Evolutionary conservation across 2,113 vertebrate genomes (phyloP).

Genomic region (Platysteira castanea): DNA sequence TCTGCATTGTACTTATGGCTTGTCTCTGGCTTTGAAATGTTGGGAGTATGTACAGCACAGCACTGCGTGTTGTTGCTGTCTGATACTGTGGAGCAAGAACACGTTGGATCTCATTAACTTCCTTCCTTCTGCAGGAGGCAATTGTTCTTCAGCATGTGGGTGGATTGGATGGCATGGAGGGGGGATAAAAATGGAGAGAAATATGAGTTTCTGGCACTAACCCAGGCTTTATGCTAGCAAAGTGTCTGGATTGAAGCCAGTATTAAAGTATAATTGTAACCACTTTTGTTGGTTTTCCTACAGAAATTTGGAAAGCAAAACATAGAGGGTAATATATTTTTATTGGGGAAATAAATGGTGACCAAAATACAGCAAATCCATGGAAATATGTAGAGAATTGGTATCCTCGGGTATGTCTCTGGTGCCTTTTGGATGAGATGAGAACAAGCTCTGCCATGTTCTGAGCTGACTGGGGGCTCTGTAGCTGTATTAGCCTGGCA

Average conservation of each 20-base stretch:
- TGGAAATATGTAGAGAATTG: neutral
- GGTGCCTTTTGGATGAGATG: neutral
- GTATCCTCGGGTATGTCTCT: neutral
- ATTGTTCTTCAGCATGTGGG: neutral
- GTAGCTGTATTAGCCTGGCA: neutral
- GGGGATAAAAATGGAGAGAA: neutral
- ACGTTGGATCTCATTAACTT: neutral
- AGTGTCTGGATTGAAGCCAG: slow-evolving; percentile 20
- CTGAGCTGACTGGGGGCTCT: neutral
- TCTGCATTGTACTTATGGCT: neutral
- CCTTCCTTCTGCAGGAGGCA: neutral
- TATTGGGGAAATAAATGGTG: neutral
- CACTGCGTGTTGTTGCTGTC: neutral
- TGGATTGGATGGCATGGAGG: neutral
- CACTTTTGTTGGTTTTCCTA: neutral
- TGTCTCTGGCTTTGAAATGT: neutral
- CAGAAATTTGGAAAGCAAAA: neutral
- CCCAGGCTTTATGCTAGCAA: neutral
- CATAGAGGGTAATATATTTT: neutral
- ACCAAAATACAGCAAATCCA: neutral
- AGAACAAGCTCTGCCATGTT: neutral
- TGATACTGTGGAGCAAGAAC: neutral
- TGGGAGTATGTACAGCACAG: neutral
- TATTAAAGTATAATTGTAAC: neutral
- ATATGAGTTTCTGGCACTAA: neutral